phyloP scores from a whole-genome alignment of 30 jellyfish, hydroid and myxozoan species.

The Cassiopea xamachana region DNA sequence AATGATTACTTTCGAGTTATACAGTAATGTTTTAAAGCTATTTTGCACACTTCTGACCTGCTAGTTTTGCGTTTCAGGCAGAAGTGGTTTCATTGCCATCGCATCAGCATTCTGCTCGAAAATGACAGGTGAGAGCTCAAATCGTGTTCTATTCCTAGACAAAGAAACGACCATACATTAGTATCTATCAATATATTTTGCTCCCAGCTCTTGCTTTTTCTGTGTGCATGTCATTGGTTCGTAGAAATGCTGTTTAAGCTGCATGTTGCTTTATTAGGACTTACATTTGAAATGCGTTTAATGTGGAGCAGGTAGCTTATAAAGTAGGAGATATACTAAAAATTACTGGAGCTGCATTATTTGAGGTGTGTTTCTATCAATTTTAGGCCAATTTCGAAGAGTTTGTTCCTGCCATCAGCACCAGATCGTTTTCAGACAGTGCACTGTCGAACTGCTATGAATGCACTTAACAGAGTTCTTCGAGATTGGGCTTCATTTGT shows the following conservation, averaged over 20 bases:
- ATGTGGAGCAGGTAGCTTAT: no score
- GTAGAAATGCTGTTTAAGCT: no score
- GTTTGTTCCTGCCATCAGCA: conserved; percentile 70
- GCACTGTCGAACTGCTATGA: conserved; percentile 89
- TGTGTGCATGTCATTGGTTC: no score
- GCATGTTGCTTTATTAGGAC: no score
- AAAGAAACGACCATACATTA: no score
- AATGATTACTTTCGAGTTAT: no score
- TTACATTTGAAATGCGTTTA: no score
- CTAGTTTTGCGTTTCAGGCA: conserved; percentile 65
- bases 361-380: not conserved
- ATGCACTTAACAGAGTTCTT: conserved; percentile 75
- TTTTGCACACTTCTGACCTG: no score
- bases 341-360: not conserved
- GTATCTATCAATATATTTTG: not conserved
- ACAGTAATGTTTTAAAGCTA: no score
- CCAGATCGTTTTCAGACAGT: conserved; percentile 79
- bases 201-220: no score
- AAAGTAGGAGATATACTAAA: no score
- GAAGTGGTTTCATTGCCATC: conserved; percentile 97
- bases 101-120: conserved; percentile 87
- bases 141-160: not conserved
- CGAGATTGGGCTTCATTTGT: conserved; percentile 96
- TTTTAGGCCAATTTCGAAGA: conserved; percentile 86
- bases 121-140: conserved; percentile 86